Percentiles rank a stretch among this genome's conserved stretches.
These are phyloP conservation scores for Triplophysa yarkandensis DNA, from an alignment of 2,797 vertebrate species.

Conservation along the genomic window DNA sequence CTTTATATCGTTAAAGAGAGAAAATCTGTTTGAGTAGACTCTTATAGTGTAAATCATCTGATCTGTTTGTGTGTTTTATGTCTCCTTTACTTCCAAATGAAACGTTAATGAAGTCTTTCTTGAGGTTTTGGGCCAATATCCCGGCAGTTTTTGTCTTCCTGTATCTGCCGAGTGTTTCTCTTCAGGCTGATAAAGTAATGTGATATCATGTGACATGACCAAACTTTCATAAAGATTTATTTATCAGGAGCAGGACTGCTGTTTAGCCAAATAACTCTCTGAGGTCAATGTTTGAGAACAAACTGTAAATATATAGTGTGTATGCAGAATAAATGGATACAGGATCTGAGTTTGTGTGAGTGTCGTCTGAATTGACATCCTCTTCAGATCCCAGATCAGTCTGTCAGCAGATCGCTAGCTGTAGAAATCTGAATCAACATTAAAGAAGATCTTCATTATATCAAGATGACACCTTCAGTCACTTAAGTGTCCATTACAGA, in stretches of 20 bases:
- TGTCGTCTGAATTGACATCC: not conserved
- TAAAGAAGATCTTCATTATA: too few species aligned
- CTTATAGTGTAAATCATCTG: not conserved
- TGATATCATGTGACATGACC: not conserved
- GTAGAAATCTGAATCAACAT: too few species aligned
- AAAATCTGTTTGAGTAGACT: not conserved
- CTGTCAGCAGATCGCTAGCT: too few species aligned
- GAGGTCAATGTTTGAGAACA: not conserved
- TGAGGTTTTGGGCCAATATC: slow-evolving; percentile 15
- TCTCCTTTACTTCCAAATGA: not conserved
- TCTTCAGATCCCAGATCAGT: not conserved
- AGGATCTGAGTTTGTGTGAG: slow-evolving; percentile 9
- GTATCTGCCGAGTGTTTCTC: not conserved
- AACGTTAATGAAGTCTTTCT: not conserved
- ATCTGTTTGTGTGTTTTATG: not conserved
- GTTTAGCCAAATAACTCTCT: slow-evolving; percentile 7
- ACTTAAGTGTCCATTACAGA: too few species aligned
- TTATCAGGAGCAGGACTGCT: not conserved
- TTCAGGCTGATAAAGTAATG: not conserved
- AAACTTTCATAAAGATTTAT: not conserved
- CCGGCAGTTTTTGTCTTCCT: not conserved
- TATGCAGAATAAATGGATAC: slow-evolving; percentile 23
- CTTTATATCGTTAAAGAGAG: slow-evolving; percentile 38
- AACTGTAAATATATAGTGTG: slow-evolving; percentile 21
- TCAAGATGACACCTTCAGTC: too few species aligned